Base-by-base conservation (phyloP, 2,113 vertebrate species). In the Cyprinodon variegatus region DNA sequence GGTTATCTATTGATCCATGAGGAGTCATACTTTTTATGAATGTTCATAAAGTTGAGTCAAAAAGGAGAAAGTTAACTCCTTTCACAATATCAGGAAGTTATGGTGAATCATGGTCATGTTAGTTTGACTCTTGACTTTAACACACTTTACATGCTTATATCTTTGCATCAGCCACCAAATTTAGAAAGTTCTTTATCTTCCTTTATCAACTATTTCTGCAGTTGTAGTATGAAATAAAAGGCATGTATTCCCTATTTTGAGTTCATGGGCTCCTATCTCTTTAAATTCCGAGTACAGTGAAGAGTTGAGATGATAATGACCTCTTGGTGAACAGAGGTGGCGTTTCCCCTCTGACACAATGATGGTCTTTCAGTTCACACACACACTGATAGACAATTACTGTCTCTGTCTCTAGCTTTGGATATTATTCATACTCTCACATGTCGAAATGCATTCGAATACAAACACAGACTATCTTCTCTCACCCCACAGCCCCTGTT, bases 311-410 rank as follows among this genome's bases (percentile, higher is more conserved):
- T 86, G 86, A 87, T 80, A 88, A 84, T 83, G 88, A 81, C 84
- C 77, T 83, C 83, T 87, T 62, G 68, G 84, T 87, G 82, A 87
- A 88, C 80, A 64, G 83, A 89, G 87, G 65, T 81, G 76, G 85
- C 53, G 61, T 87, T 89, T 93, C 83, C 88, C 77, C 71, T 89
- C 53, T 76, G 67, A 82, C 72, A 92, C 92, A 93, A 91, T 89
- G 74, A 64, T 65, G 38, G 72, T 79, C 91, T 86, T 93, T 92
- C 74, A 83, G 76, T 69, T 61, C 79, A 72, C 76, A 59, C 59
- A 40, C 66, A 70, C 61, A 72, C 64, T 65, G 63, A 79, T 36
- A 76, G 73, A 88, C 76, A 87, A 79, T 48, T 71, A 53, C 83
- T 57, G 69, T 82, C 86, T 85, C 83, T 90, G 85, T 84, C 74